A percentile compares a stretch with the other conserved stretches of the same genome.
These are phyloP conservation scores for Cephus sareptanus DNA, from an alignment of 2,888 invertebrate species.

Conservation along the genomic window DNA sequence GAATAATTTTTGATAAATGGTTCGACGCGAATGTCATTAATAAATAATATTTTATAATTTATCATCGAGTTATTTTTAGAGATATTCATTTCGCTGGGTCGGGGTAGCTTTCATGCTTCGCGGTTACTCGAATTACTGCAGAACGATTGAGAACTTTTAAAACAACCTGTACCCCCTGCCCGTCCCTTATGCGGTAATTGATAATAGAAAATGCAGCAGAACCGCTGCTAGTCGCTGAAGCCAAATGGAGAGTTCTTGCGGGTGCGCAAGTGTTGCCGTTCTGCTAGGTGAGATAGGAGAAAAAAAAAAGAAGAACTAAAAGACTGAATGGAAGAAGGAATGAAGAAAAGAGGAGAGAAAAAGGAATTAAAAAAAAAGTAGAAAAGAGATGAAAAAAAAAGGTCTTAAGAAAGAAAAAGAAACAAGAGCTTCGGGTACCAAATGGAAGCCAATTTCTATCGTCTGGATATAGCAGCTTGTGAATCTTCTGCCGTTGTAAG, in stretches of 20 bases:
- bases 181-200: constrained; percentile 35
- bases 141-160: constrained; percentile 25
- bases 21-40: background rate
- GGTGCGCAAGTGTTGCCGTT: constrained; percentile 6
- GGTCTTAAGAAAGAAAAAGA: constrained; percentile 12
- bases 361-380: background rate
- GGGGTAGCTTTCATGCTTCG: background rate
- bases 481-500: background rate
- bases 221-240: background rate
- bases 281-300: background rate
- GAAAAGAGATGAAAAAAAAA: constrained; percentile 11
- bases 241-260: background rate
- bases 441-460: constrained; percentile 32
- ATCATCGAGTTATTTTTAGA: background rate
- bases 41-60: background rate
- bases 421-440: constrained; percentile 15
- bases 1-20: background rate
- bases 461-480: constrained; percentile 2
- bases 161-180: constrained; percentile 25
- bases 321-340: constrained; percentile 18
- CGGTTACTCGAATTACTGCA: background rate
- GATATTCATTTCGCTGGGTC: background rate
- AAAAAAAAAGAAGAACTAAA: constrained; percentile 16
- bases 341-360: constrained; percentile 6
- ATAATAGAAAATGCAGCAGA: constrained; percentile 41